Percentiles rank a stretch among this genome's conserved stretches.
These are phyloP conservation scores for Aramus guarauna DNA, from an alignment of 2,113 vertebrate genomes.

Conservation along the genomic window DNA sequence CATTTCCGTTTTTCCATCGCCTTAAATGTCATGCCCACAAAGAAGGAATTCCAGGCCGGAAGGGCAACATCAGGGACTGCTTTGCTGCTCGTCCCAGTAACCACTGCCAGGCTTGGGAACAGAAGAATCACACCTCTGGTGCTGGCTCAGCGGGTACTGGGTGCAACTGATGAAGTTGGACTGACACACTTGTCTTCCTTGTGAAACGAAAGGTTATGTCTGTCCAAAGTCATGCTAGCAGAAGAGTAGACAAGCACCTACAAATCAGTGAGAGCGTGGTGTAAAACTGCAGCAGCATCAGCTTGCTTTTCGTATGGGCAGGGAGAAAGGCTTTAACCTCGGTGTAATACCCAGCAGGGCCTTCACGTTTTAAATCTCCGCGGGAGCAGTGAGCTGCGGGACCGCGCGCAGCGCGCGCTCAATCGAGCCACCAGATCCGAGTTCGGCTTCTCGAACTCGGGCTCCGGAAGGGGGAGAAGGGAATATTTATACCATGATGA, in stretches of 20 bases:
- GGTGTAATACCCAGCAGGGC: neutral
- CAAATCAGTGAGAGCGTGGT: fast-evolving
- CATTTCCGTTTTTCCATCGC: neutral
- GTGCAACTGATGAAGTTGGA: neutral
- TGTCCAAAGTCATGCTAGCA: neutral
- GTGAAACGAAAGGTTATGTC: neutral
- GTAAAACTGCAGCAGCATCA: neutral
- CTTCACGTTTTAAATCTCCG: neutral
- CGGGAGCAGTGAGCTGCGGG: neutral
- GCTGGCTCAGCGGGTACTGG: fast-evolving
- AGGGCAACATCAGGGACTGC: neutral
- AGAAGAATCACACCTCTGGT: neutral
- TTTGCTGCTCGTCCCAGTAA: neutral
- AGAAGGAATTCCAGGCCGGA: neutral
- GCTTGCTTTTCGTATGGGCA: neutral
- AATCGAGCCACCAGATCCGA: neutral
- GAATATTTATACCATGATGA: neutral
- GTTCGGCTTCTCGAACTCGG: neutral
- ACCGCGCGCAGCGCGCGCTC: neutral
- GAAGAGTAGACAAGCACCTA: neutral
- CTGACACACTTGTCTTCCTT: fast-evolving
- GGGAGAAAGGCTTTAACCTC: neutral
- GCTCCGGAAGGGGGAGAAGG: neutral
- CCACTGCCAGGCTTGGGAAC: neutral
- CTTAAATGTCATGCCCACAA: neutral